phyloP scores from a whole-genome alignment of 1,140 invertebrate species.

The Mactra quadrangularis region DNA sequence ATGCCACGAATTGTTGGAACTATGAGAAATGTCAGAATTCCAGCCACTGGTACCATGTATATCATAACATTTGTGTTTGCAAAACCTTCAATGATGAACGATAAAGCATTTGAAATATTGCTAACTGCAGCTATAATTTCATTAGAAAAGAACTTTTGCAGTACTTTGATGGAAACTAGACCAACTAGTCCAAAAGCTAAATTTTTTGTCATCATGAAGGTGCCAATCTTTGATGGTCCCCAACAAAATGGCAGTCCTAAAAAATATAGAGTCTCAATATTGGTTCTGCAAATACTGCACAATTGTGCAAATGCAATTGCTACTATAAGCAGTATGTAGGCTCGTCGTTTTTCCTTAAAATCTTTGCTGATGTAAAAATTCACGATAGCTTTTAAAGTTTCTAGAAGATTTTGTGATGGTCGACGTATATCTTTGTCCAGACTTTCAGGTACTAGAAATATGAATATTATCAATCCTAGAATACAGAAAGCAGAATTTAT shows the following conservation, averaged over 20 bases:
- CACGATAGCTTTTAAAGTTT: neutral
- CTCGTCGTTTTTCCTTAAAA: slow-evolving; percentile 16
- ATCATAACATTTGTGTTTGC: slow-evolving; percentile 32
- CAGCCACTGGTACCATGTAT: slow-evolving; percentile 21
- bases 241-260: slow-evolving; percentile 38
- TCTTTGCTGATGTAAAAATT: slow-evolving; percentile 42
- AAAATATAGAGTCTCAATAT: slow-evolving; percentile 38
- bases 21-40: slow-evolving; percentile 7
- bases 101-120: neutral
- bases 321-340: slow-evolving; percentile 15
- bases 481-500: slow-evolving; percentile 6
- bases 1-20: slow-evolving; percentile 26
- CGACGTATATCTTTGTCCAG: neutral
- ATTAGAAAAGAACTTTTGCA: slow-evolving; percentile 26
- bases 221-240: slow-evolving; percentile 37
- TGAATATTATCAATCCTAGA: slow-evolving; percentile 6
- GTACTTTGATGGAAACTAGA: neutral
- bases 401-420: neutral
- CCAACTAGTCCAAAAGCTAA: slow-evolving; percentile 1
- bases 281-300: neutral
- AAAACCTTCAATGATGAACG: slow-evolving; percentile 37
- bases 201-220: neutral
- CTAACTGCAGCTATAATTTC: slow-evolving; percentile 15
- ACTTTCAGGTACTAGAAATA: slow-evolving; percentile 28
- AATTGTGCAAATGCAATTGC: slow-evolving; percentile 28